phyloP scores from a whole-genome alignment of 1,140 invertebrate species.

The Acromyrmex heyeri region DNA sequence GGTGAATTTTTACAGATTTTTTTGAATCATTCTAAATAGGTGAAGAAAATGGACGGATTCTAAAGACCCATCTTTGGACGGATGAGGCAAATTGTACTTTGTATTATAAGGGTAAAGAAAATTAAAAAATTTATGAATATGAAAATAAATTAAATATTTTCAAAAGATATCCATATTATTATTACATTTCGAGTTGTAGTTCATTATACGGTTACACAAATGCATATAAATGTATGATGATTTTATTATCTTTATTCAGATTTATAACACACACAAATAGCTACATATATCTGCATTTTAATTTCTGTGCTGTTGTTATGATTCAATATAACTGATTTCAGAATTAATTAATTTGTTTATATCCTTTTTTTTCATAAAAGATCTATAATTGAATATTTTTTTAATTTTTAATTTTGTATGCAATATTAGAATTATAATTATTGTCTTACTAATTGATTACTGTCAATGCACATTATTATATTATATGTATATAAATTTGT shows the following conservation, averaged over 20 bases:
- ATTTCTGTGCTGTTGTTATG: neutral
- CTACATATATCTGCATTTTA: neutral
- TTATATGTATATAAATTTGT: neutral
- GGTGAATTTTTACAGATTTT: too few species aligned
- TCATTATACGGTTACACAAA: neutral
- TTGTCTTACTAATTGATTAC: neutral
- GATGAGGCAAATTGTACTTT: too few species aligned
- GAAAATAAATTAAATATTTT: neutral
- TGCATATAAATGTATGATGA: neutral
- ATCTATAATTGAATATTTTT: neutral
- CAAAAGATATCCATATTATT: neutral
- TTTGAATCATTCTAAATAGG: too few species aligned
- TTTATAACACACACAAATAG: neutral
- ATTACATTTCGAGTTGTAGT: neutral
- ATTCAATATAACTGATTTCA: neutral
- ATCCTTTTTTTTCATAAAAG: neutral
- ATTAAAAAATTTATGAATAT: neutral
- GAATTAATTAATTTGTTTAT: neutral
- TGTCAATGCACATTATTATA: conserved; percentile 3
- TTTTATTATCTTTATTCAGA: neutral
- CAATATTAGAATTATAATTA: conserved; percentile 18
- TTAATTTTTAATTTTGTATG: conserved; percentile 1
- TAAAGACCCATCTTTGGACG: too few species aligned
- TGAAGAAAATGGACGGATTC: too few species aligned
- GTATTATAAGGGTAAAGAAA: neutral